A percentile compares a stretch with the other conserved stretches of the same genome.
Evolutionary conservation across 2,888 invertebrate species (phyloP).

Genomic region (Osedax frankpressi): DNA sequence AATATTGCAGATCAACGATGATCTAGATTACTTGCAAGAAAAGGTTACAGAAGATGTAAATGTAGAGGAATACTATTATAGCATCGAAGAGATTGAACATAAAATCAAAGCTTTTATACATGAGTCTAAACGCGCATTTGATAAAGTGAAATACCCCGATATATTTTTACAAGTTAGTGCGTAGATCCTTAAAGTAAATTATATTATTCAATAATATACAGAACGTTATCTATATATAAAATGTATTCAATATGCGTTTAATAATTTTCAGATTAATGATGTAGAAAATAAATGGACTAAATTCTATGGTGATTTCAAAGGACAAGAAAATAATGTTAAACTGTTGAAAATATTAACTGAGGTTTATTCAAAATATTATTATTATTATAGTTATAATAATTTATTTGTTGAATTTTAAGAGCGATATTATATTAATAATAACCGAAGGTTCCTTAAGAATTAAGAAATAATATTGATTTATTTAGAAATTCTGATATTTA

Average conservation of each 20-base stretch:
- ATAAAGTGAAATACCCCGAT: background rate
- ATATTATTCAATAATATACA: too few relatives aligned
- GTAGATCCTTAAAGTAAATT: too few relatives aligned
- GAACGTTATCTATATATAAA: too few relatives aligned
- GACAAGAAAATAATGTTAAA: background rate
- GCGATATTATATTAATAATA: too few relatives aligned
- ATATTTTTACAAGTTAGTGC: background rate
- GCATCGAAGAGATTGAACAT: background rate
- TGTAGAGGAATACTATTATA: background rate
- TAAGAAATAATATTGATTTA: too few relatives aligned
- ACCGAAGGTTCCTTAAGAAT: too few relatives aligned
- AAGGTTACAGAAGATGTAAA: background rate
- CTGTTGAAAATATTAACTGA: background rate
- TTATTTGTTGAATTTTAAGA: too few relatives aligned
- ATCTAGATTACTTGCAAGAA: slow-evolving; percentile 56
- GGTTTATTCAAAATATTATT: background rate
- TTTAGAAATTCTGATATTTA: background rate
- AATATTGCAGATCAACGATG: slow-evolving; percentile 56
- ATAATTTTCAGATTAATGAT: background rate
- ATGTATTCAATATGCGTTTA: background rate
- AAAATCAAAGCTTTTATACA: background rate
- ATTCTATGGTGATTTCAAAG: background rate
- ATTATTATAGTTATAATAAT: too few relatives aligned
- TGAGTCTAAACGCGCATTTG: background rate
- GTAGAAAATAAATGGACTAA: background rate